A percentile compares a stretch with the other conserved stretches of the same genome.
These are phyloP conservation scores for Nannoperca australis DNA, from an alignment of 2,797 vertebrate species.

Conservation along the genomic window DNA sequence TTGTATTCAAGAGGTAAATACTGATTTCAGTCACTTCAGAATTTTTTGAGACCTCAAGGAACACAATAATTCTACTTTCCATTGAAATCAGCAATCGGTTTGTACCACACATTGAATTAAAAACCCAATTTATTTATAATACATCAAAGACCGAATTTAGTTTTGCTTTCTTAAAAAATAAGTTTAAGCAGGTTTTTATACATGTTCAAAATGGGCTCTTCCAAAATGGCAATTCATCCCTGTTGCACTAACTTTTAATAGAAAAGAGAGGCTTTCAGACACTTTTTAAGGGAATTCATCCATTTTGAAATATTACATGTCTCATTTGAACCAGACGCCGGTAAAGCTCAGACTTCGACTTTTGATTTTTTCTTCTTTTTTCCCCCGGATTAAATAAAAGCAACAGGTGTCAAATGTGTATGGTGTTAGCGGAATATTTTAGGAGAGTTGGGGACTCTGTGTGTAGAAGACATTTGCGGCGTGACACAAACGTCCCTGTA, in stretches of 20 bases:
- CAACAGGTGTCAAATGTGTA: conserved; percentile 62
- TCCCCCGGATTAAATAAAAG: conserved; percentile 19
- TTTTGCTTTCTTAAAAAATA: not conserved
- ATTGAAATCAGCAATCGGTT: not conserved
- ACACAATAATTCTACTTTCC: not conserved
- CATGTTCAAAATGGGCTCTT: not conserved
- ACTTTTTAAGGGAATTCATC: not conserved
- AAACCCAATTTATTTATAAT: not conserved
- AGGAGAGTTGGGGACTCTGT: conserved; percentile 11
- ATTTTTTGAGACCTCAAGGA: not conserved
- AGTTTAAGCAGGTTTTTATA: not conserved
- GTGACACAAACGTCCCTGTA: conserved; percentile 55
- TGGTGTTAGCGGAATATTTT: conserved; percentile 9
- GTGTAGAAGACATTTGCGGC: conserved; percentile 35
- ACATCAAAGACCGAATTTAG: not conserved
- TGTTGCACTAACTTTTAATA: not conserved
- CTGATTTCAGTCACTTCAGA: not conserved
- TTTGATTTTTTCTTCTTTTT: no score
- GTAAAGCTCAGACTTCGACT: not conserved
- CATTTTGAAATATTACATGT: not conserved
- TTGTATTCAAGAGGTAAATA: not conserved
- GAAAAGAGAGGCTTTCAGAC: not conserved
- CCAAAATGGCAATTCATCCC: not conserved
- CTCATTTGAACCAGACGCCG: not conserved
- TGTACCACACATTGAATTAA: not conserved